These are phyloP conservation scores for Agonopterix subpropinquella DNA, from an alignment of 2,888 invertebrate species.

Conservation along the genomic window DNA sequence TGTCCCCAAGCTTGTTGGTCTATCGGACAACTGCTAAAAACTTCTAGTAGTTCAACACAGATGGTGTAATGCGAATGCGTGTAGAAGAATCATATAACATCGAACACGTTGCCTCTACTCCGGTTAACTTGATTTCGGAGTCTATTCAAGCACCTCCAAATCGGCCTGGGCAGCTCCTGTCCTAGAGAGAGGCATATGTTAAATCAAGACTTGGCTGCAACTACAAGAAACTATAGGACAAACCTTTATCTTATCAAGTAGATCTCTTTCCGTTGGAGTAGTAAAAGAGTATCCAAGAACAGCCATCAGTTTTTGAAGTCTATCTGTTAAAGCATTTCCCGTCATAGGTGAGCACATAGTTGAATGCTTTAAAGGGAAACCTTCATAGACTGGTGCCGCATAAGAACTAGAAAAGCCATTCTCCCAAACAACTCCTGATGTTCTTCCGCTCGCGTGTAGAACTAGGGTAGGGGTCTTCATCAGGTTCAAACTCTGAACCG, in stretches of 20 bases:
- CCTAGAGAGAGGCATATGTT: no score
- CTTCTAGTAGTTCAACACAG: no score
- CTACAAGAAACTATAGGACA: no score
- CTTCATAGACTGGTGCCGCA: conserved; percentile 72
- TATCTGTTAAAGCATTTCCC: conserved; percentile 86
- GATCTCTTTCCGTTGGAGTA: conserved; percentile 90
- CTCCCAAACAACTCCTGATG: conserved; percentile 70
- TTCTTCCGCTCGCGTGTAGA: conserved; percentile 67
- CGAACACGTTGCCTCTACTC: no score
- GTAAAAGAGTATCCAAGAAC: conserved; percentile 92
- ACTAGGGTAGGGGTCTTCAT: conserved; percentile 62
- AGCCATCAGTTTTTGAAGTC: conserved; percentile 88
- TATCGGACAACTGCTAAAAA: no score
- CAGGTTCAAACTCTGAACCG: conserved; percentile 64
- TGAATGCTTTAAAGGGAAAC: conserved; percentile 87
- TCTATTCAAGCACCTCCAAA: no score
- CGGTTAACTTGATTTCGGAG: no score
- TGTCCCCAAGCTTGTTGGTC: no score
- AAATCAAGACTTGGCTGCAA: no score
- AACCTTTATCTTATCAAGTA: conserved; percentile 94
- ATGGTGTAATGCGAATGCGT: no score
- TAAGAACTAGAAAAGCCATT: conserved; percentile 65
- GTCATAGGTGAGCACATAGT: conserved; percentile 89
- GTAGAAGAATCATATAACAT: no score
- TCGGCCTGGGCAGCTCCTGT: no score